A percentile compares a stretch with the other conserved stretches of the same genome.
Conservation (phyloP, 2,888 invertebrate species). For the Amphimallon solstitiale region DNA sequence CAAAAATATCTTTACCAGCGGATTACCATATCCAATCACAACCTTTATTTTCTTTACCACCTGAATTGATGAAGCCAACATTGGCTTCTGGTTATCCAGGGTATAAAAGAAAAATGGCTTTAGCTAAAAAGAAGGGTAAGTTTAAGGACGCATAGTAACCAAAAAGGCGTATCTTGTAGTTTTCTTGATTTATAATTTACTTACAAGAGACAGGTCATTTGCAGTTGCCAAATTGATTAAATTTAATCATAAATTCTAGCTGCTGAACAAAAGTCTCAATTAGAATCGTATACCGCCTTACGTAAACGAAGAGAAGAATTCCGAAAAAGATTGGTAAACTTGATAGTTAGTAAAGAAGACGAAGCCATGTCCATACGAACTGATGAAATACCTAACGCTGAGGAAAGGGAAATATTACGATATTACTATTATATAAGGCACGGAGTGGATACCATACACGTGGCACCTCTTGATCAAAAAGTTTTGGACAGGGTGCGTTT, state of each 20-base stretch:
- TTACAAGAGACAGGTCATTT: no score
- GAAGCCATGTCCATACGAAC: slow-evolving; percentile 64
- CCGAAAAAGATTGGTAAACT: slow-evolving; percentile 78
- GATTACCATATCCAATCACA: slow-evolving; percentile 69
- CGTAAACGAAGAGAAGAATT: slow-evolving; percentile 84
- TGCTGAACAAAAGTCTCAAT: slow-evolving; percentile 55
- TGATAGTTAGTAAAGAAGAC: slow-evolving; percentile 72
- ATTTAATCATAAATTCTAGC: slow-evolving; percentile 63
- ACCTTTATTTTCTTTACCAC: slow-evolving; percentile 72
- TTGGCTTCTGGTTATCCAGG: slow-evolving; percentile 58
- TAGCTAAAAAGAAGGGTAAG: slow-evolving; percentile 58
- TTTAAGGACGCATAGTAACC: neutral
- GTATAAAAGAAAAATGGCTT: slow-evolving; percentile 57
- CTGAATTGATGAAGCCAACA: slow-evolving; percentile 65
- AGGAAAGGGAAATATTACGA: slow-evolving; percentile 76
- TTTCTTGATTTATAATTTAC: no score
- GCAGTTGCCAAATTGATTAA: no score
- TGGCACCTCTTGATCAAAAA: slow-evolving; percentile 82
- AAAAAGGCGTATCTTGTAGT: no score
- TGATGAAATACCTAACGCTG: slow-evolving; percentile 68
- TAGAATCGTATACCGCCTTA: slow-evolving; percentile 74
- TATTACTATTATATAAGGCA: slow-evolving; percentile 92
- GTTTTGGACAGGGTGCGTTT: slow-evolving; percentile 72
- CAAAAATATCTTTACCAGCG: slow-evolving; percentile 67
- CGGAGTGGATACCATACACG: slow-evolving; percentile 90